Evolutionary conservation across 1,140 invertebrate species (phyloP).

Genomic region (Drosophila micromelanica): DNA sequence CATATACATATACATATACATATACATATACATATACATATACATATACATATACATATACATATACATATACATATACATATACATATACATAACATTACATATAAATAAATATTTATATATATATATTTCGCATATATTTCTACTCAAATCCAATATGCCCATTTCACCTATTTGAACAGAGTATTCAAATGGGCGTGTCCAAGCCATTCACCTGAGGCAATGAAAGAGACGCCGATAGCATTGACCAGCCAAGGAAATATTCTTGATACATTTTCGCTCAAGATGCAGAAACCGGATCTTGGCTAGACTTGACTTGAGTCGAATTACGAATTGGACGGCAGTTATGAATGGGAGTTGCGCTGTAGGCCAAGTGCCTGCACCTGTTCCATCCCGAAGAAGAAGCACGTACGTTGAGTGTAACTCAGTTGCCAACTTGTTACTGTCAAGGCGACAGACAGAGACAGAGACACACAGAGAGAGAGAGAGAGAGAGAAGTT

Average conservation of each 20-base stretch:
- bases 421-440: constrained; percentile 25
- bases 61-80: no score
- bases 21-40: no score
- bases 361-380: constrained; percentile 45
- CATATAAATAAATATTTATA: no score
- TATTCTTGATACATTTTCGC: constrained; percentile 32
- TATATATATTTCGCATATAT: no score
- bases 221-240: constrained; percentile 33
- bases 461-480: not conserved
- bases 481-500: not conserved
- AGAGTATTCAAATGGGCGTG: constrained; percentile 34
- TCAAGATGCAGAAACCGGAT: constrained; percentile 47
- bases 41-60: no score
- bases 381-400: constrained; percentile 47
- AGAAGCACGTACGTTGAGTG: constrained; percentile 34
- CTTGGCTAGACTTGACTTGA: constrained; percentile 37
- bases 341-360: constrained; percentile 50
- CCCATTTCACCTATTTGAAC: not conserved
- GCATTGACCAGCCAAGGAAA: constrained; percentile 25
- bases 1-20: no score
- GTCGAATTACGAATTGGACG: constrained; percentile 16
- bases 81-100: no score
- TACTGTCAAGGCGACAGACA: not conserved
- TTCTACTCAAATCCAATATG: not conserved
- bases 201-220: constrained; percentile 11